These are phyloP conservation scores for Zosterops lateralis DNA, from an alignment of 2,113 vertebrate species.

Conservation along the genomic window DNA sequence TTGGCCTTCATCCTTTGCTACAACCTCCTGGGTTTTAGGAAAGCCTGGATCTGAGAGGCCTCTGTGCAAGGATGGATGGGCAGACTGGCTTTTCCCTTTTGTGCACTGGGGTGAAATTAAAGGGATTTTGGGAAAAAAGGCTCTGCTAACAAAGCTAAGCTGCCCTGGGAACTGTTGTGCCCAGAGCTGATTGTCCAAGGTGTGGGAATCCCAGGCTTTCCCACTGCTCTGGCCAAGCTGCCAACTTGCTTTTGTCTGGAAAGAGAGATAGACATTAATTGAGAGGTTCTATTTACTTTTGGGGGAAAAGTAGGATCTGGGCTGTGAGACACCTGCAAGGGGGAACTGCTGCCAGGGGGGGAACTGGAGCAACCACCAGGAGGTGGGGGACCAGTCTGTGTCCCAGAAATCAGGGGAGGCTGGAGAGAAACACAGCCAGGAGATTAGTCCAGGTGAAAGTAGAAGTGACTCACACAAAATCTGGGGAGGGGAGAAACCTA, in stretches of 20 bases:
- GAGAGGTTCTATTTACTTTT: not conserved
- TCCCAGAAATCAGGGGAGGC: not conserved
- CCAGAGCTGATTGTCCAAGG: not conserved
- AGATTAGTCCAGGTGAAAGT: not conserved
- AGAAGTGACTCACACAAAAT: not conserved
- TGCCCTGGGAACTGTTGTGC: not conserved
- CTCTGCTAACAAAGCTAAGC: not conserved
- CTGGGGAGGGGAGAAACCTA: not conserved
- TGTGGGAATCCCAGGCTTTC: conserved; percentile 15
- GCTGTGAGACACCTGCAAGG: not conserved
- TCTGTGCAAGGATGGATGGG: not conserved
- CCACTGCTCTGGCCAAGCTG: not conserved
- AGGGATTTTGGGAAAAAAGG: not conserved
- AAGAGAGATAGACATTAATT: not conserved
- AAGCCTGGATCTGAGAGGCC: not conserved
- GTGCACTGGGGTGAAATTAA: not conserved
- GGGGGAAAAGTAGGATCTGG: not conserved
- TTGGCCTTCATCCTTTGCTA: not conserved
- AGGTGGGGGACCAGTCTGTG: not conserved
- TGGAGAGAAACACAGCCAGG: not conserved
- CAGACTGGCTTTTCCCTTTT: not conserved
- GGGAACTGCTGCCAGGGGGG: not conserved
- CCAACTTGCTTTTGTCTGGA: not conserved
- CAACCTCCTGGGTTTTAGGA: not conserved
- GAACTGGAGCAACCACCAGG: not conserved